These are phyloP conservation scores for Lasioglossum figueresi DNA, from an alignment of 2,888 invertebrate species.

Conservation along the genomic window DNA sequence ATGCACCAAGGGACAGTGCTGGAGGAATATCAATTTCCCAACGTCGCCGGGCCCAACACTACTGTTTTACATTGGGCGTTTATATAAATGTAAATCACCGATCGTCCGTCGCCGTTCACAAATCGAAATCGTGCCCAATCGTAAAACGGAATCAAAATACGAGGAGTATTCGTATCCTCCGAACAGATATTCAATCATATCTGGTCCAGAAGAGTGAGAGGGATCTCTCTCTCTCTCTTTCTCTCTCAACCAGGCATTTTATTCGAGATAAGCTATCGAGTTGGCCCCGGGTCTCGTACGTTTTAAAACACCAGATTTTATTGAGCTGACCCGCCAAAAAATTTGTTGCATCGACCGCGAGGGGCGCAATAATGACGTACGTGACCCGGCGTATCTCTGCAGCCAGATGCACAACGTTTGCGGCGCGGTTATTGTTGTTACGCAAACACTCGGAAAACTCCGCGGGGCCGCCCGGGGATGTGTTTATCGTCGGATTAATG, in stretches of 20 bases:
- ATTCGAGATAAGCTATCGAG: slow-evolving; percentile 61
- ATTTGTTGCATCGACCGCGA: slow-evolving; percentile 56
- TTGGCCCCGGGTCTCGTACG: slow-evolving; percentile 34
- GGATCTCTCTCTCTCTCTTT: too few relatives aligned
- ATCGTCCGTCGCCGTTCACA: slow-evolving; percentile 23
- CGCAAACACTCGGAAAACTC: slow-evolving; percentile 66
- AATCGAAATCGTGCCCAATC: slow-evolving; percentile 50
- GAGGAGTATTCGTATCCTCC: slow-evolving; percentile 40
- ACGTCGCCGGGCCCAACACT: background rate
- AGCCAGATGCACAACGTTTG: slow-evolving; percentile 69
- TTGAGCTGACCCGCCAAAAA: slow-evolving; percentile 56
- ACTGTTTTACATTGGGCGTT: slow-evolving; percentile 14
- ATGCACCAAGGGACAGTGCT: background rate
- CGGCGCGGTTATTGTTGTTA: slow-evolving; percentile 67
- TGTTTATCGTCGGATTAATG: slow-evolving; percentile 71
- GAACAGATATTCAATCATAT: slow-evolving; percentile 60
- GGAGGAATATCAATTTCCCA: slow-evolving; percentile 16
- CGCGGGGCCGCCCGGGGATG: slow-evolving; percentile 49
- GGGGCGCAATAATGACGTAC: slow-evolving; percentile 64
- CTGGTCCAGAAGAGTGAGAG: background rate
- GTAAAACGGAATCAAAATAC: slow-evolving; percentile 54
- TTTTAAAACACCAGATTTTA: slow-evolving; percentile 62
- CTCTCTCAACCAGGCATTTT: slow-evolving; percentile 47
- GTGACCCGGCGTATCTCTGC: slow-evolving; percentile 68
- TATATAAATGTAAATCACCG: slow-evolving; percentile 55